Percentiles rank a stretch among this genome's conserved stretches.
These are phyloP conservation scores for Copidosoma floridanum DNA, from an alignment of 1,140 invertebrate species.

Conservation along the genomic window DNA sequence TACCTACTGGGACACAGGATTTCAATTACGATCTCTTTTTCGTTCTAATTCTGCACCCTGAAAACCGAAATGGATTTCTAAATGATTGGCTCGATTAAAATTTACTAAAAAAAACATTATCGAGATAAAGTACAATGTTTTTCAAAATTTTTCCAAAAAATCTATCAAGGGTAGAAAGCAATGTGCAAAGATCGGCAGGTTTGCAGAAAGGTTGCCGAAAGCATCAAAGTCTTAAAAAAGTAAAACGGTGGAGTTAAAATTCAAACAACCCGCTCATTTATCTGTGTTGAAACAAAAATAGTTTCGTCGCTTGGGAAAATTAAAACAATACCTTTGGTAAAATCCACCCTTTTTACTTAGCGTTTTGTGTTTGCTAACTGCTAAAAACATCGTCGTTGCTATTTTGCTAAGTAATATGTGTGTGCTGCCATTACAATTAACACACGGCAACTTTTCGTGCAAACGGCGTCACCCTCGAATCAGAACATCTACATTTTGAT, in stretches of 20 bases:
- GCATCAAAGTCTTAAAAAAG: conserved; percentile 4
- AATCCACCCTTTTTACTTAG: conserved; percentile 17
- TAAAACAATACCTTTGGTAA: too few species aligned
- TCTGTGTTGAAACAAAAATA: too few species aligned
- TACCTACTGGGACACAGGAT: too few species aligned
- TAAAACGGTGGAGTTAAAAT: conserved; percentile 9
- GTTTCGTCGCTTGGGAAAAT: too few species aligned
- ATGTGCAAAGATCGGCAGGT: conserved; percentile 24
- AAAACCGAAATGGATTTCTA: too few species aligned
- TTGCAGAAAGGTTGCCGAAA: conserved; percentile 29
- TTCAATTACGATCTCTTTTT: too few species aligned
- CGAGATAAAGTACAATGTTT: too few species aligned
- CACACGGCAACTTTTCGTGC: conserved; percentile 28
- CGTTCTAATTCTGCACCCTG: too few species aligned
- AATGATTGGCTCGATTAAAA: too few species aligned
- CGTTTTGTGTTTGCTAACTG: conserved; percentile 11
- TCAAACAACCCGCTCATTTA: too few species aligned
- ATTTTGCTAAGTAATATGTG: conserved; percentile 25
- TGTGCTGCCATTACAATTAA: conserved; percentile 24
- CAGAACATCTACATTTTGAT: conserved; percentile 35
- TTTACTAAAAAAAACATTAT: too few species aligned
- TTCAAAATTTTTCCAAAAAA: too few species aligned
- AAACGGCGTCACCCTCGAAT: conserved; percentile 26
- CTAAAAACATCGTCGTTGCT: conserved; percentile 27
- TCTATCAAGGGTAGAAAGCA: conserved; percentile 19